Evolutionary conservation across 2,113 vertebrate species (phyloP).

Genomic region (Charina bottae): DNA sequence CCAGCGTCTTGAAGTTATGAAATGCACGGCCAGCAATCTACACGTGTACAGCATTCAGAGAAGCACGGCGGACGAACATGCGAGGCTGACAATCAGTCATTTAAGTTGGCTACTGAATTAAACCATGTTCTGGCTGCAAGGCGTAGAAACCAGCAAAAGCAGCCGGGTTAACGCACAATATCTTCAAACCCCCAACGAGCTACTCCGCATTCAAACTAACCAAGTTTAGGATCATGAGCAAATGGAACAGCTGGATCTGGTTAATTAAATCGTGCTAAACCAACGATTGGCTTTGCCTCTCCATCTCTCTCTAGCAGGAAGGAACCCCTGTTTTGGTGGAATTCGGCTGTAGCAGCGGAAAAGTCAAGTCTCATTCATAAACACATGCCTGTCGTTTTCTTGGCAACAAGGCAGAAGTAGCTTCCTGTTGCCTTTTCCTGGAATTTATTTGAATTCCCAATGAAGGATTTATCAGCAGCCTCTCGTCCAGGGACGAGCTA

Average conservation of each 20-base stretch:
- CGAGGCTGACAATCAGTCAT: too few species aligned
- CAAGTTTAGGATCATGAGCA: not conserved
- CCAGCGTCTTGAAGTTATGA: too few species aligned
- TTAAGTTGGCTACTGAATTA: not conserved
- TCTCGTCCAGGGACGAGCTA: not conserved
- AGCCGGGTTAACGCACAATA: not conserved
- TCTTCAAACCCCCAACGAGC: not conserved
- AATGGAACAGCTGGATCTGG: not conserved
- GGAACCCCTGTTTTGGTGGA: not conserved
- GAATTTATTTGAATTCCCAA: not conserved
- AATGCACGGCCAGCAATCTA: too few species aligned
- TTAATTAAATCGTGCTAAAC: not conserved
- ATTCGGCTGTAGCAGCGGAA: not conserved
- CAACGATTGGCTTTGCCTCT: not conserved
- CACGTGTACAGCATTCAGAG: too few species aligned
- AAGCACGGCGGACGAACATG: too few species aligned
- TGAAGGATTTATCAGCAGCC: accelerated
- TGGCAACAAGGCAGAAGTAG: not conserved
- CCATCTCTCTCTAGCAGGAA: not conserved
- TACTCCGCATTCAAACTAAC: not conserved
- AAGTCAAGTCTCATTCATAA: not conserved
- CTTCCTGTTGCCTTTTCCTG: not conserved
- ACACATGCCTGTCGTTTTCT: not conserved
- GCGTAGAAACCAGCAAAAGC: not conserved
- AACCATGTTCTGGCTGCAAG: not conserved